Evolutionary conservation across 2,888 invertebrate genomes (phyloP), one percentile per base, ranked within the genome.

Genomic region (Ariolimax columbianus): DNA sequence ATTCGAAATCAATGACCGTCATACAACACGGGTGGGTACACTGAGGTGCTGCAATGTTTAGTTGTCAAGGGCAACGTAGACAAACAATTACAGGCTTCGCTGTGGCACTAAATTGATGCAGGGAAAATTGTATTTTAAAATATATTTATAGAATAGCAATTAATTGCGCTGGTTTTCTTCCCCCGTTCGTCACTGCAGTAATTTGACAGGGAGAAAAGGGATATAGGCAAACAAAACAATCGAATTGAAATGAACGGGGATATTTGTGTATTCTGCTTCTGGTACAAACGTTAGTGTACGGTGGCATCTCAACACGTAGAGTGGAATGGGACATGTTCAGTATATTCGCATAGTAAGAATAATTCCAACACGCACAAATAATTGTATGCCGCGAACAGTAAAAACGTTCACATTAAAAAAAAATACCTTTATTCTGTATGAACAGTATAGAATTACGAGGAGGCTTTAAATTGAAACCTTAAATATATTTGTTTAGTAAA

Each of bases 21-120:
- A n/a, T 38, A 70, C 26, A 23, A 0, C 17, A 36, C 36, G 23
- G 70, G 70, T 26, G 19, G 38, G 38, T 36, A 33, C 23, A 1
- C 33, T 30, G 70, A 70, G 73, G 30, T 73, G 43, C 26, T 26
- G n/a, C 17, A 55, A 55, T 23, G 7, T 23, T 23, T 0, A 23
- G 73, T 73, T 73, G 47, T n/a, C 73, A 55, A 43, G 40, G 73
- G 73, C 19, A 73, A 73, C 73, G 30, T 43, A 43, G 23, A 43
- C 43, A 73, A 73, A 73, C 73, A 73, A 40, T n/a, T n/a, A 30
- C 6, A n/a, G n/a, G n/a, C n/a, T 9, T 51, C 19, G 51, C 9
- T 51, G 51, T 19, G 9, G 23, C 19, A n/a, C 19, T 23, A n/a
- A n/a, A n/a, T 23, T 9, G 66, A 14, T 23, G 30, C n/a, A 66